Base-by-base conservation (phyloP, 2,797 vertebrate genomes). In the Siniperca scherzeri region DNA sequence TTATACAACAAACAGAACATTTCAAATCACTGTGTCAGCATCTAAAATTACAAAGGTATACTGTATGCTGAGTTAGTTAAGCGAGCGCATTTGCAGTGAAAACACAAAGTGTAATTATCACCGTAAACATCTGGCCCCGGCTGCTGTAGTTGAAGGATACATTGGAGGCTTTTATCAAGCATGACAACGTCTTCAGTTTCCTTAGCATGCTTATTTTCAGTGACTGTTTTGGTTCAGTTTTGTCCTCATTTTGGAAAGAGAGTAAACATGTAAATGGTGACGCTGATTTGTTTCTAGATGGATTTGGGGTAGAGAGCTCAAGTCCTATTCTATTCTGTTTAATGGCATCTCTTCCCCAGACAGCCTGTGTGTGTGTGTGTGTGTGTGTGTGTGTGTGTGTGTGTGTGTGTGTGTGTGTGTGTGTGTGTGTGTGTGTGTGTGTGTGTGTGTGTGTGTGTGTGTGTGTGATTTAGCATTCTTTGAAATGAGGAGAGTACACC, bases 381-480 rank as follows among this genome's bases (percentile, higher is more conserved):
- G 50, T 74, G 66, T 72, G 61, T 70, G 61, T 77, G 33, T 75
- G 61, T 79, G 70, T 71, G 16, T 80, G 69, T 64, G 70, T 65
- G 56, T 72, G 30, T 59, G 62, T 74, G 77, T 87, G 82, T 89
- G 80, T 76, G 88, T 90, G 87, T 60, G 55, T 78, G 69, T 82
- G 80, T 85, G 86, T 87, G 82, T 38, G 42, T 75, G 73, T 61
- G 81, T 69, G 85, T 91, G 91, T 38, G 42, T 75, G 73, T 61
- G 80, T 67, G 86, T 91, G 91, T 38, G 42, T 75, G 73, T 61
- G 81, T 38, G 42, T 75, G 73, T 61, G 81, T 38, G 42, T 75
- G 73, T 61, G 81, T 69, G 86, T 91, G 91, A 95, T 92, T 91
- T 94, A 90, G 88, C 89, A 90, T 94, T 95, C 91, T 94, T 91